Evolutionary conservation across 2,113 vertebrate species (phyloP).

Genomic region (Calidris pugnax): DNA sequence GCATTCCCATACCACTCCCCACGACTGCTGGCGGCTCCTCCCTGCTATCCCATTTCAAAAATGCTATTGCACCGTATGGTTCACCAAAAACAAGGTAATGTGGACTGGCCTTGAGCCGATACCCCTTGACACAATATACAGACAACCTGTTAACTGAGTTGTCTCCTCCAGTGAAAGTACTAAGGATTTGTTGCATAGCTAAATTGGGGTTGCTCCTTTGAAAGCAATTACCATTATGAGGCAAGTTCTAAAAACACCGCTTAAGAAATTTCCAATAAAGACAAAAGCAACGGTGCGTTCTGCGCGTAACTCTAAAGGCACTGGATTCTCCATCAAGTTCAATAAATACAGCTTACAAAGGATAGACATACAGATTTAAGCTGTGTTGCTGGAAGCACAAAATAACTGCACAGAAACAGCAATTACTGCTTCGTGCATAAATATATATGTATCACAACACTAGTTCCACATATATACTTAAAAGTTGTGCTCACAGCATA

Average conservation of each 20-base stretch:
- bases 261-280: background rate
- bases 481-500: background rate
- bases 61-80: background rate
- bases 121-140: fast-evolving
- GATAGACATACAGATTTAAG: background rate
- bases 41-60: background rate
- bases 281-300: background rate
- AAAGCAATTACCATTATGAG: background rate
- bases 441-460: background rate
- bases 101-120: background rate
- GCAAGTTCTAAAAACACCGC: background rate
- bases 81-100: background rate
- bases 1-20: background rate
- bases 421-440: background rate
- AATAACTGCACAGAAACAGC: background rate
- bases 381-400: background rate
- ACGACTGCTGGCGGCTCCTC: background rate
- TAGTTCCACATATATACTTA: background rate
- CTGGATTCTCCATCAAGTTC: background rate
- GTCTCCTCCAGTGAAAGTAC: background rate
- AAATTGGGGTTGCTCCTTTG: background rate
- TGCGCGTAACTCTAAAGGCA: background rate
- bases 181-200: too few species aligned
- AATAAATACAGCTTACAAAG: background rate
- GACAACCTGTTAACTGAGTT: background rate